Evolutionary conservation across 2,888 invertebrate species (phyloP), one percentile per base, ranked within the genome.

Genomic region (Piscicola geometra): DNA sequence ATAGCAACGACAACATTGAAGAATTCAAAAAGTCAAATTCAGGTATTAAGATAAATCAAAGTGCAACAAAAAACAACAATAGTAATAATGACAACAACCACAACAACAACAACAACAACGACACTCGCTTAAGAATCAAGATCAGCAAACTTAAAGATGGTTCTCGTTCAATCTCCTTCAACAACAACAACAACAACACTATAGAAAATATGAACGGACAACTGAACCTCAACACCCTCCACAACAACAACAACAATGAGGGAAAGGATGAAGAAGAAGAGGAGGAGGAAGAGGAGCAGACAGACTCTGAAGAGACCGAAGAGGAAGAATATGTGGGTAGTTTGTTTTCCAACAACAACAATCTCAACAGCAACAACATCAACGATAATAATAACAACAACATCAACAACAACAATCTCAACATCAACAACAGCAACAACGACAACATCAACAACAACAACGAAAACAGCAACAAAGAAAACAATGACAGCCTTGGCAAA

Each of bases 61-160:
- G 15, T 41, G 41, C 15, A 9, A 41, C 5, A 5, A 41, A 41
- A 5, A 41, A 41, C 41, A 9, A 15, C 41, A 41, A 41, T 15
- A 41, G 9, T 15, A 41, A 41, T 15, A 41, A 41, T 41, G 41
- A 41, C 15, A 15, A 41, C 5, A 41, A 9, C 15, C 9, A 9
- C 15, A 41, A 41, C 15, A 9, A 15, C 41, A 41, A 41, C 41
- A 41, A 41, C 41, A 70, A 41, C 41, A 33, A 33, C n/a, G 71
- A 71, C 41, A 41, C 71, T 32, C 56, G 50, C 21, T 50, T 71
- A 25, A 71, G 50, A 56, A 73, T 73, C 2, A 73, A 73, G n/a
- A 73, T 73, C 60, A 73, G 73, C 52, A 47, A 56, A 64, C 64
- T 73, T 21, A 73, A 73, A n/a, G 73, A 73, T 73, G 73, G 73